A percentile compares a stretch with the other conserved stretches of the same genome.
phyloP scores from a whole-genome alignment of 1,140 invertebrate species.

The Penaeus vannamei region DNA sequence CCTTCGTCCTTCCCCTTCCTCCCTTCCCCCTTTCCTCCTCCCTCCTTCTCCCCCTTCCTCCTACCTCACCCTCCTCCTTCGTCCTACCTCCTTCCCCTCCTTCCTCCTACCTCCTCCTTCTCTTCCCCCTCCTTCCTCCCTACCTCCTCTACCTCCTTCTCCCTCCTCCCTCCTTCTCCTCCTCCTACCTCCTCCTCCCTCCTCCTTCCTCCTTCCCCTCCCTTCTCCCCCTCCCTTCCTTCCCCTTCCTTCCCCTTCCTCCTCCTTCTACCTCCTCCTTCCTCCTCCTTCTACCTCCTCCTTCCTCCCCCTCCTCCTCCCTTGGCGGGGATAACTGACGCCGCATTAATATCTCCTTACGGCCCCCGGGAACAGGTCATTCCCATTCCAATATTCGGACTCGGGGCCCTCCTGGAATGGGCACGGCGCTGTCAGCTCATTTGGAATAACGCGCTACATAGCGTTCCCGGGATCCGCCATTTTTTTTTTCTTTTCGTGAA shows the following conservation, averaged over 20 bases:
- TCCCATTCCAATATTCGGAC: slow-evolving; percentile 59
- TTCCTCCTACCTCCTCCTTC: too few species aligned
- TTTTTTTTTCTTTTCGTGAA: too few species aligned
- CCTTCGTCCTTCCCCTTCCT: too few species aligned
- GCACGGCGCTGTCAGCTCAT: slow-evolving; percentile 40
- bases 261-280: not conserved
- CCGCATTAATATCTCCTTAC: slow-evolving; percentile 33
- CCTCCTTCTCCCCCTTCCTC: too few species aligned
- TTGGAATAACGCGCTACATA: slow-evolving; percentile 50
- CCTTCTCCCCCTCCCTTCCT: not conserved
- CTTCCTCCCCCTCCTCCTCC: not conserved
- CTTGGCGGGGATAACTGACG: not conserved
- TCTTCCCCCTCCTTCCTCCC: too few species aligned
- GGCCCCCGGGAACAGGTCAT: slow-evolving; percentile 45
- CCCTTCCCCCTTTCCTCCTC: too few species aligned
- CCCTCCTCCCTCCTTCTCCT: too few species aligned
- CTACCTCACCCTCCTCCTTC: too few species aligned
- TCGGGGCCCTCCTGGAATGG: slow-evolving; percentile 43
- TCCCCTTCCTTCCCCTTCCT: not conserved
- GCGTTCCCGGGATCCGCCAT: not conserved
- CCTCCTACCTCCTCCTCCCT: too few species aligned
- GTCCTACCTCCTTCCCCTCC: too few species aligned
- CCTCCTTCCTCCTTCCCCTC: not conserved
- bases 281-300: not conserved
- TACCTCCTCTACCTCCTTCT: too few species aligned